These are phyloP conservation scores for Papilio protenor DNA, from an alignment of 2,888 invertebrate species.

Conservation along the genomic window DNA sequence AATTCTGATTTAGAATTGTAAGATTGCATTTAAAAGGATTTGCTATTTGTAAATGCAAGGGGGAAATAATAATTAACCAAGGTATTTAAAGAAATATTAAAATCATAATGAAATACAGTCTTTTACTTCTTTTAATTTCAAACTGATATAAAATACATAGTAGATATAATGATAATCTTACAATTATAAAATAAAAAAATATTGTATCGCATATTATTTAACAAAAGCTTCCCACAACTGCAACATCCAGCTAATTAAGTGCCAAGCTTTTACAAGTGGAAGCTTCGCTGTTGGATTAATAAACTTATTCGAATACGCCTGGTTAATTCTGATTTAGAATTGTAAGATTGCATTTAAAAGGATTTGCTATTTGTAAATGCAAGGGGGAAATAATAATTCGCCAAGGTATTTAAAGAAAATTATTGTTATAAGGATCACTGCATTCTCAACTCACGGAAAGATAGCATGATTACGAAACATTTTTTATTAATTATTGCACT, in stretches of 20 bases:
- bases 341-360: neutral
- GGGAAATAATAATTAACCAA: neutral
- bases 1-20: neutral
- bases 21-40: neutral
- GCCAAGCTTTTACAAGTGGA: constrained; percentile 25
- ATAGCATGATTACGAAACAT: neutral
- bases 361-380: neutral
- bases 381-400: neutral
- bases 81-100: too few species aligned
- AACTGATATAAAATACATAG: neutral
- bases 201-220: constrained; percentile 11
- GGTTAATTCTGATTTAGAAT: neutral
- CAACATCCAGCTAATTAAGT: constrained; percentile 31
- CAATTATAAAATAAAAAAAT: neutral
- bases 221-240: constrained; percentile 19
- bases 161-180: neutral
- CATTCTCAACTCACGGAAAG: neutral
- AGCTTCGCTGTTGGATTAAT: constrained; percentile 16
- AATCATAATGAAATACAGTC: too few species aligned
- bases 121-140: too few species aligned
- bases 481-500: neutral
- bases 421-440: neutral
- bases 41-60: constrained; percentile 6
- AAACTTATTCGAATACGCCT: constrained; percentile 1
- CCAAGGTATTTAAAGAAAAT: neutral